Evolutionary conservation across 1,140 invertebrate genomes (phyloP), one percentile per base, ranked within the genome.

Genomic region (Grapholita molesta): DNA sequence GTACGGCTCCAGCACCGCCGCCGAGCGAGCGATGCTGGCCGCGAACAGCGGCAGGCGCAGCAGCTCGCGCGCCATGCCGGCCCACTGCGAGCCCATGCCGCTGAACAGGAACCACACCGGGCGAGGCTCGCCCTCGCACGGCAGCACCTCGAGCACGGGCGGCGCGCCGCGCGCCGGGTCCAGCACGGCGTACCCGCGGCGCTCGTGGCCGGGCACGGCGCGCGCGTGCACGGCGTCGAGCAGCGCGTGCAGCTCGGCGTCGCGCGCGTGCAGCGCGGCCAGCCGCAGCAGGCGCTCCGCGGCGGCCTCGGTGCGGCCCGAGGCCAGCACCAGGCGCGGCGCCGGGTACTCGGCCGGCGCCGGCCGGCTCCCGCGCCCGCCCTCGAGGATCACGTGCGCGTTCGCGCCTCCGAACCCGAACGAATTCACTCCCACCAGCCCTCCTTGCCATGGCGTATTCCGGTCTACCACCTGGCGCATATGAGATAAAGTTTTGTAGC

Each of bases 11-110:
- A 99, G 89, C 2, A 95, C 94, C 55, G 95, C 94, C 6, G 96
- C 95, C 67, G 95, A 96, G 64, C 94, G 94, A 71, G 94, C 91
- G 66, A 99, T 95, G 32, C 96, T 96, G 25, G 94, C 92, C 38
- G 94, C 94, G 89, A 99, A 99, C 0, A 93, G 86, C 53, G 97
- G 95, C 30, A 99, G 92, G 52, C 93, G 80, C 93, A 99, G 95
- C 33, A 99, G 92, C 18, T 96, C 93, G 81, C 95, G 95, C 4
- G 95, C 98, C 98, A 99, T 99, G 71, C 97, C 97, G 52, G 95
- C 93, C 98, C 98, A 99, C 92, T 99, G 98, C 35, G 96, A 95
- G 8, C 98, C 99, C 98, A 99, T 99, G 33, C 98, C 99, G 57
- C 98, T 96, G 91, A 98, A 99, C 32, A 99, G 93, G 87, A 95